A percentile compares a stretch with the other conserved stretches of the same genome.
Evolutionary conservation across 2,797 vertebrate species (phyloP).

Genomic region (Oreochromis grahami): DNA sequence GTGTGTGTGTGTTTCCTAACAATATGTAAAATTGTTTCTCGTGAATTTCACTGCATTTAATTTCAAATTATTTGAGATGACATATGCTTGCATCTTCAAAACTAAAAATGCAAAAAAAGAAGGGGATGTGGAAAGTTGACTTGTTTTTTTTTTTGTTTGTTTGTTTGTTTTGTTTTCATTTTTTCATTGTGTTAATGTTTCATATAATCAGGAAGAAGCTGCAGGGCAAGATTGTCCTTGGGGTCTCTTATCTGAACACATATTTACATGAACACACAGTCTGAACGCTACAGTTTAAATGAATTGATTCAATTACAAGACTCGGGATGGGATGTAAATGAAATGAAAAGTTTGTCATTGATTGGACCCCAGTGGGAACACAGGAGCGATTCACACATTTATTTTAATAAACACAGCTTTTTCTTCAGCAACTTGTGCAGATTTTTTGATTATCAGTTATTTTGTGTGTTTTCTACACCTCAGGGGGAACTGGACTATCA

Average conservation of each 20-base stretch:
- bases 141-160: not conserved
- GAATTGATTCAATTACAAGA: slow-evolving; percentile 48
- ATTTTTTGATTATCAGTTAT: slow-evolving; percentile 5
- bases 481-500: slow-evolving; percentile 94
- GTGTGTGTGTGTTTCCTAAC: not conserved
- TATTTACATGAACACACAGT: slow-evolving; percentile 29
- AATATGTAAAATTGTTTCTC: not conserved
- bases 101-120: not conserved
- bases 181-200: slow-evolving; percentile 33
- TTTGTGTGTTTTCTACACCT: slow-evolving; percentile 27
- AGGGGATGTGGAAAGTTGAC: not conserved
- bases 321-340: slow-evolving; percentile 35
- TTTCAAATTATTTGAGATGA: not conserved
- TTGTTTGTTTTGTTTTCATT: not conserved
- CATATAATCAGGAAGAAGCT: slow-evolving; percentile 18
- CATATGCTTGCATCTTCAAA: not conserved
- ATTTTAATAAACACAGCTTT: slow-evolving; percentile 3
- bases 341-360: slow-evolving; percentile 54
- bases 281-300: slow-evolving; percentile 39
- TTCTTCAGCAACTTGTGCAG: not conserved
- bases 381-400: not conserved
- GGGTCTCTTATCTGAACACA: slow-evolving; percentile 36
- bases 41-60: not conserved
- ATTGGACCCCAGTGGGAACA: slow-evolving; percentile 15
- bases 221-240: slow-evolving; percentile 36